These are phyloP conservation scores for Zaprionus ghesquierei DNA, from an alignment of 1,140 invertebrate species.

Conservation along the genomic window DNA sequence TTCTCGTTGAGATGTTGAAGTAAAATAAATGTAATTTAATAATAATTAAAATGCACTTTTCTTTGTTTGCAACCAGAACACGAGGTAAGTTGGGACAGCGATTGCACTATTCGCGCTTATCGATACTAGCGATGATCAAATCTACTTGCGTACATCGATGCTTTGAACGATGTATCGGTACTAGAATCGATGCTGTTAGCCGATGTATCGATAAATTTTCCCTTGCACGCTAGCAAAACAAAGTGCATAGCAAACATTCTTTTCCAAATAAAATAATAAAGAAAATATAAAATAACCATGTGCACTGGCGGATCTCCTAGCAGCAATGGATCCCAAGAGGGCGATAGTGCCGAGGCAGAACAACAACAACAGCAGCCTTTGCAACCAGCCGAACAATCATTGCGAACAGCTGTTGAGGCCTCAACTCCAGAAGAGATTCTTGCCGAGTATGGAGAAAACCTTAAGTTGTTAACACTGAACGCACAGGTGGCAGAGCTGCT, in stretches of 20 bases:
- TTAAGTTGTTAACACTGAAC: constrained; percentile 92
- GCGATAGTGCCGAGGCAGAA: constrained; percentile 43
- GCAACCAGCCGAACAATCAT: constrained; percentile 14
- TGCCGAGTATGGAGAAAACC: constrained; percentile 89
- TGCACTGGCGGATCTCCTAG: constrained; percentile 67
- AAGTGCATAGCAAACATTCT: constrained; percentile 11
- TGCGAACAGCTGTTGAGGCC: constrained; percentile 49
- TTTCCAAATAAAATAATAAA: constrained; percentile 1
- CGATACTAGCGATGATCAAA: constrained; percentile 13
- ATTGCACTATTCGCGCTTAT: constrained; percentile 35
- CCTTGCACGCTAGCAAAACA: constrained; percentile 52
- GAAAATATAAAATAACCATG: constrained; percentile 31
- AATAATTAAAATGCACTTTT: constrained; percentile 78
- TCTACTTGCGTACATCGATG: constrained; percentile 20
- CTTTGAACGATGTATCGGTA: neutral
- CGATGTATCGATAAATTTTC: constrained; percentile 27
- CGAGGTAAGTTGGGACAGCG: constrained; percentile 62
- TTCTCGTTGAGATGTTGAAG: constrained; percentile 22
- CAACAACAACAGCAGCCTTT: constrained; percentile 41
- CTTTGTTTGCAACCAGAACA: constrained; percentile 77
- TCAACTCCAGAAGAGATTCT: constrained; percentile 56
- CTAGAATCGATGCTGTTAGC: neutral
- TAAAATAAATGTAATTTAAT: constrained; percentile 46
- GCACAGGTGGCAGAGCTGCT: constrained; percentile 96
- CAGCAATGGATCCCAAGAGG: constrained; percentile 58